phyloP scores from a whole-genome alignment of 2,113 vertebrate species.

The Chloropsis cyanopogon region DNA sequence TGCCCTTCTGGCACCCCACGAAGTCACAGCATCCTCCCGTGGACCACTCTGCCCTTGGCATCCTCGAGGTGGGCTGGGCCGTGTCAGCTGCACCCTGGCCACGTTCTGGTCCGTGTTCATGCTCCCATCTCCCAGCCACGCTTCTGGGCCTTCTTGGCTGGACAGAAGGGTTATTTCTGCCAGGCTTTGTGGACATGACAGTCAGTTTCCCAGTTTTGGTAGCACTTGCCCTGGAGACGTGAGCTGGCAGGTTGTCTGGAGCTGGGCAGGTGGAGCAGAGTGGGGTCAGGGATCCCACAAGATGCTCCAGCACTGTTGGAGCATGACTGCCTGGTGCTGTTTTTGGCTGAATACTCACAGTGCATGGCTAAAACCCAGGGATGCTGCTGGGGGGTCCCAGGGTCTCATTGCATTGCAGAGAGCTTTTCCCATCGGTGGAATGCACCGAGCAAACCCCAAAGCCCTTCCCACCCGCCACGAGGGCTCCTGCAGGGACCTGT shows the following conservation, averaged over 20 bases:
- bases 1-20: background rate
- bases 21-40: background rate
- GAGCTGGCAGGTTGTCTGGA: background rate
- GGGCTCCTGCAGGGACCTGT: background rate
- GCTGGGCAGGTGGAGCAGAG: background rate
- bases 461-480: rapidly evolving
- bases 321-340: too few relatives aligned
- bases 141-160: background rate
- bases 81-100: background rate
- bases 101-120: background rate
- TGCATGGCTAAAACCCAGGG: background rate
- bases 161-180: background rate
- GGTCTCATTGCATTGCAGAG: background rate
- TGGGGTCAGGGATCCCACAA: background rate
- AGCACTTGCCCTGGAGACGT: background rate
- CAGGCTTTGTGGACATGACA: rapidly evolving
- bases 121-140: background rate
- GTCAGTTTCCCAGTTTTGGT: background rate
- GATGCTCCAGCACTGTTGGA: background rate
- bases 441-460: background rate
- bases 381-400: background rate
- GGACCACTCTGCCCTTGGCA: background rate
- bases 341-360: background rate
- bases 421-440: background rate
- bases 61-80: background rate